Base-by-base conservation (phyloP, 2,797 vertebrate genomes). In the Esox masquinongy region DNA sequence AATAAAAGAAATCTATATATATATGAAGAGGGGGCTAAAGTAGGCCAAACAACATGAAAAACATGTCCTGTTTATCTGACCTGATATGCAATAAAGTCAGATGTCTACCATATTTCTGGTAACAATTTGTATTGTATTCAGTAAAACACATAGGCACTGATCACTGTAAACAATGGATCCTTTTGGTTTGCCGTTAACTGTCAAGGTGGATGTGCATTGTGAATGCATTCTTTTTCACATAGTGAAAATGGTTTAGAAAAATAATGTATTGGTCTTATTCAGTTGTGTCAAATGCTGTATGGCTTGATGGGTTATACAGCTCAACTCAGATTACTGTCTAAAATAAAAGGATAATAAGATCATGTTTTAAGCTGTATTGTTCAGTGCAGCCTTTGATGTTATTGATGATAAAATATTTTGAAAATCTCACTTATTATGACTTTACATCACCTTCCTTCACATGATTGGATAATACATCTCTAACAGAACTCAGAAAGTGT, bases 1-100 rank as follows among this genome's bases (percentile, higher is more conserved):
- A 75, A 70, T 1, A 15, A 16, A 63, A 80, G 15, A 3, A 51
- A 80, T 24, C 39, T 87, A 85, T 85, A 83, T 89, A 76, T 39
- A 75, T 78, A 64, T 74, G 76, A 79, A 19, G 4, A 16, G 17
- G 14, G 22, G 56, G 49, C 2, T 53, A 22, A 31, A 26, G 9
- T 5, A 36, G 50, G 68, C 8, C 17, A 56, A 43, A 77, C 53
- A 56, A 56, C 53, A 56, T 56, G n/a, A 22, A 22, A 56, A 56
- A 39, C 53, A 22, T 26, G n/a, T 50, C 29, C 17, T 59, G 19
- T 39, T 26, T 9, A 11, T 34, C 31, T 56, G 14, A 15, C 19
- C 34, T n/a, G 26, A 36, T 11, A 9, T 56, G 17, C 17, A 51
- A 29, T 50, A 36, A 56, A 51, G 50, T 72, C 51, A 72, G 16